These are phyloP conservation scores for Protobothrops flavoviridis DNA, from an alignment of 2,113 vertebrate species.

Conservation along the genomic window DNA sequence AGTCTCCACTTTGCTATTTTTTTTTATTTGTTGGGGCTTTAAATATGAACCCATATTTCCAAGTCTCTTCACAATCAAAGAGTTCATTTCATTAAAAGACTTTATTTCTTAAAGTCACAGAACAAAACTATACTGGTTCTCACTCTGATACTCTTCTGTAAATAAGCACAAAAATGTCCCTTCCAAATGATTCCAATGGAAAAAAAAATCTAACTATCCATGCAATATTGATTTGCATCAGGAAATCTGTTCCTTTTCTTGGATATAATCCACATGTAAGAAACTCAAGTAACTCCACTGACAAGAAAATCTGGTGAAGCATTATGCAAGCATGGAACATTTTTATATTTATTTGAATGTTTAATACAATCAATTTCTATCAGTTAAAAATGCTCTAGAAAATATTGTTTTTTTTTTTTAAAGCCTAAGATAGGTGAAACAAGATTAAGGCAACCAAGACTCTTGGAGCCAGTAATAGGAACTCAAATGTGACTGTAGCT, in stretches of 20 bases:
- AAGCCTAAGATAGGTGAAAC: neutral
- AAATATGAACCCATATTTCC: neutral
- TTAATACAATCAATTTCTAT: neutral
- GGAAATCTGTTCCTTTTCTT: neutral
- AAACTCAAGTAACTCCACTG: neutral
- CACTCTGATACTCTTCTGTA: neutral
- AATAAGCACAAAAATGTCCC: too few relatives aligned
- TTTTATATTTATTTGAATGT: neutral
- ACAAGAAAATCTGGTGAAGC: neutral
- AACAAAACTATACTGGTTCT: neutral
- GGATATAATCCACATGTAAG: neutral
- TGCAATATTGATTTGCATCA: neutral
- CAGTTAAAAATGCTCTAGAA: neutral
- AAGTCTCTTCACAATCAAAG: neutral
- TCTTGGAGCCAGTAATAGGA: neutral
- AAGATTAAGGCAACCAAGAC: neutral
- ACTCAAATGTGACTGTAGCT: neutral
- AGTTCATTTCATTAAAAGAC: neutral
- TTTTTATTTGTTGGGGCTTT: neutral
- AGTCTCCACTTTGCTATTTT: neutral
- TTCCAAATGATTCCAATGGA: neutral
- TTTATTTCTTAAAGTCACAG: neutral
- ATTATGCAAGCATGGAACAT: neutral
- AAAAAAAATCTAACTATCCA: neutral
- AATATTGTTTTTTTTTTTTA: neutral